Evolutionary conservation across 1,140 invertebrate species (phyloP).

Genomic region (Bombus confusus): DNA sequence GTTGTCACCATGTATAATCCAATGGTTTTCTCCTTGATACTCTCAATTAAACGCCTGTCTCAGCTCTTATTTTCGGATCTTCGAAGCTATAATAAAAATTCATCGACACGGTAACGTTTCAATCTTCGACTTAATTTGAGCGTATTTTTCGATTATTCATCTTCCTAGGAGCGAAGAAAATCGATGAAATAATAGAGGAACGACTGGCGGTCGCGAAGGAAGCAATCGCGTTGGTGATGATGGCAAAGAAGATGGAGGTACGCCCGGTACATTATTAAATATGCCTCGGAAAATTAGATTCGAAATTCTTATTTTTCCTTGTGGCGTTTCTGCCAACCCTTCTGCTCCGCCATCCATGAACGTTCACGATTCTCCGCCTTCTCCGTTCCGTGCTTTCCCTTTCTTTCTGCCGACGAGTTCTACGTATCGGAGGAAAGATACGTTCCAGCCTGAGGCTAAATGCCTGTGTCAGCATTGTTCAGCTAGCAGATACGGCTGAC

Average conservation of each 20-base stretch:
- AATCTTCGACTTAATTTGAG: slow-evolving; percentile 35
- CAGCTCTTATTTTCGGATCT: neutral
- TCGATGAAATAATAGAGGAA: slow-evolving; percentile 28
- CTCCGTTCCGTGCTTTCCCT: neutral
- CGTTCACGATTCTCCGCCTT: slow-evolving; percentile 4
- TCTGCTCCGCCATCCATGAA: neutral
- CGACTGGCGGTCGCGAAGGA: neutral
- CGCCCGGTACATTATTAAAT: slow-evolving; percentile 68
- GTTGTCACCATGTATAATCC: too few relatives aligned
- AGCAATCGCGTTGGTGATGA: slow-evolving; percentile 19
- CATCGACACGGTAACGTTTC: neutral
- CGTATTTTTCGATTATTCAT: slow-evolving; percentile 58
- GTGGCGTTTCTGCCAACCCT: slow-evolving; percentile 40
- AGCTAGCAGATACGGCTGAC: slow-evolving; percentile 58
- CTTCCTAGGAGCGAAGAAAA: neutral
- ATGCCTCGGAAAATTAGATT: slow-evolving; percentile 74
- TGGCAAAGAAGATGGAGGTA: slow-evolving; percentile 39
- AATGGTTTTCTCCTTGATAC: neutral
- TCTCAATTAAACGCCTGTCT: neutral
- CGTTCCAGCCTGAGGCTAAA: slow-evolving; percentile 62
- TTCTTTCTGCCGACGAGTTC: slow-evolving; percentile 24
- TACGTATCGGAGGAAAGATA: slow-evolving; percentile 48
- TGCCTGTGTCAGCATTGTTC: slow-evolving; percentile 73
- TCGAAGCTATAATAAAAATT: neutral
- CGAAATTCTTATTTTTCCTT: slow-evolving; percentile 75